A percentile compares a stretch with the other conserved stretches of the same genome.
Evolutionary conservation across 2,113 vertebrate species (phyloP).

Genomic region (Setophaga kirtlandii): DNA sequence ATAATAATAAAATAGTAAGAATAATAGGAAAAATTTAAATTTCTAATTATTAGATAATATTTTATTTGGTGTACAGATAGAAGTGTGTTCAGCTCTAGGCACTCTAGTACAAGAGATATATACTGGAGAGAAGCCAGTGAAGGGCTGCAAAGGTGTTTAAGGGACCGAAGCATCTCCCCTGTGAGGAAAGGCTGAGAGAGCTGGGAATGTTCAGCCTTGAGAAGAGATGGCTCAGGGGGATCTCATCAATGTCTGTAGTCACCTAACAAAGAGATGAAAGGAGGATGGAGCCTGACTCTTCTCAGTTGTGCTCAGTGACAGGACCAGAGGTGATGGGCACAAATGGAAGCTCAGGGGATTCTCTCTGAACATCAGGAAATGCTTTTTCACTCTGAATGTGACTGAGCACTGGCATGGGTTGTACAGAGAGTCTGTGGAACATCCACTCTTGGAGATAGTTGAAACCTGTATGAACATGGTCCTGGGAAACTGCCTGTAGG

Average conservation of each 20-base stretch:
- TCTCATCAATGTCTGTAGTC: not conserved
- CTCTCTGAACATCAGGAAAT: not conserved
- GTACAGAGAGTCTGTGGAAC: not conserved
- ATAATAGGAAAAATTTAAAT: not conserved
- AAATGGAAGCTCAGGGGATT: not conserved
- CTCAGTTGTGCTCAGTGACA: accelerated
- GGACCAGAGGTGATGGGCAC: not conserved
- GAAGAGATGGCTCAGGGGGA: not conserved
- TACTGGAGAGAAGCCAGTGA: accelerated
- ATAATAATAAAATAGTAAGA: not conserved
- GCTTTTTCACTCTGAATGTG: not conserved
- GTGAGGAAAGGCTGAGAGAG: not conserved
- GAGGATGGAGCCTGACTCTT: not conserved
- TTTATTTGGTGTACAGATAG: not conserved
- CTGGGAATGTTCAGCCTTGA: not conserved
- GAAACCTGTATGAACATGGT: not conserved
- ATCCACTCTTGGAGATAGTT: not conserved
- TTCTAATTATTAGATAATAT: not conserved
- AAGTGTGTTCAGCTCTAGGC: not conserved
- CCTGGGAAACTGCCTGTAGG: not conserved
- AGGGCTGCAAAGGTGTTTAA: not conserved
- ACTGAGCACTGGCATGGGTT: accelerated
- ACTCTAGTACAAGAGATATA: not conserved
- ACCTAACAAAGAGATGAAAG: not conserved
- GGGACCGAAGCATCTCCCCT: not conserved